Conservation (phyloP, 2,797 vertebrate species). For the Siniperca obscura region DNA sequence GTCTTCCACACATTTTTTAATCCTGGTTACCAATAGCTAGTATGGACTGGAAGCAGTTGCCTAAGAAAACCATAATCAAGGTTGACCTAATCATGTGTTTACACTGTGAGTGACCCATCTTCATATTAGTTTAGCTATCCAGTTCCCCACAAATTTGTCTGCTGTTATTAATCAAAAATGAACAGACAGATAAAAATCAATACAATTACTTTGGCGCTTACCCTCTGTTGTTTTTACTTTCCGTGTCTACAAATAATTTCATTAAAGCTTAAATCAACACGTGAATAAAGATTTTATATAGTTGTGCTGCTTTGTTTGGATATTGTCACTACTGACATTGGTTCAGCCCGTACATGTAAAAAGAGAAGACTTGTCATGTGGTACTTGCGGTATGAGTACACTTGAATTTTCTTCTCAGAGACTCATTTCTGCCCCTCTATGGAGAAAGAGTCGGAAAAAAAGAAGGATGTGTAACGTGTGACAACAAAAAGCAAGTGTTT, state of each 20-base stretch:
- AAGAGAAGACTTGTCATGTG: conserved; percentile 54
- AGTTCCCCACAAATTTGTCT: neutral
- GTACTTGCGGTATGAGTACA: conserved; percentile 23
- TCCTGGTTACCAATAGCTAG: conserved; percentile 12
- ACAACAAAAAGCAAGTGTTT: conserved; percentile 65
- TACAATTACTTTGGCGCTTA: neutral
- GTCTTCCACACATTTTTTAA: conserved; percentile 31
- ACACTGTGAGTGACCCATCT: neutral
- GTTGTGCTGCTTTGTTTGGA: conserved; percentile 6
- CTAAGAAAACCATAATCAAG: conserved; percentile 36
- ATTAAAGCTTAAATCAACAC: conserved; percentile 5
- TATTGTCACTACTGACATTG: neutral
- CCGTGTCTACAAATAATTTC: neutral
- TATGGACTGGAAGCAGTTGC: conserved; percentile 8
- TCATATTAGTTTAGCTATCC: neutral
- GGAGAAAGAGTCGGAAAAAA: conserved; percentile 4
- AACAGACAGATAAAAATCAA: neutral
- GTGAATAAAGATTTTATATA: neutral
- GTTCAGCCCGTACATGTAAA: neutral
- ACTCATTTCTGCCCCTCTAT: conserved; percentile 10
- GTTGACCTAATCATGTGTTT: neutral
- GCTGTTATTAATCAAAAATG: neutral
- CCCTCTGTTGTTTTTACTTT: neutral
- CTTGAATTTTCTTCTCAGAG: conserved; percentile 27
- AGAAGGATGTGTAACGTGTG: conserved; percentile 40